Evolutionary conservation across 2,797 vertebrate species (phyloP).

Genomic region (Tiaroga cobitis): DNA sequence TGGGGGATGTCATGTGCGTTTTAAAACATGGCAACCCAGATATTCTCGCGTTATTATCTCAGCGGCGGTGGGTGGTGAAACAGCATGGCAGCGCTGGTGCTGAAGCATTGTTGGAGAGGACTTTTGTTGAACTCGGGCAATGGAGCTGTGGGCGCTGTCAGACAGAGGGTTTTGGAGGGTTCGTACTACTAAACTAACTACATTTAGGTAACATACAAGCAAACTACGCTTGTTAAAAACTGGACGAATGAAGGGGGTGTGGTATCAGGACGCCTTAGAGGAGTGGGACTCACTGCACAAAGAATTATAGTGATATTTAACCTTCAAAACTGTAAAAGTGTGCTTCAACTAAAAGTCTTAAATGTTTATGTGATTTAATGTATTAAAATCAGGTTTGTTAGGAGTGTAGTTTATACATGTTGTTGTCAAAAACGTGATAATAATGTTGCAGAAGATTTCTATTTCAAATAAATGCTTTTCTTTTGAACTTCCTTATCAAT

Average conservation of each 20-base stretch:
- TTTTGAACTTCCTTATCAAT: neutral
- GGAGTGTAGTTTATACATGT: neutral
- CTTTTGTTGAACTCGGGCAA: constrained; percentile 70
- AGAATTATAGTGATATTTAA: no score
- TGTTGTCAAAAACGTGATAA: neutral
- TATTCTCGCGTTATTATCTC: constrained; percentile 66
- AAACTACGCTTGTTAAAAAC: constrained; percentile 20
- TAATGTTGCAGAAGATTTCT: neutral
- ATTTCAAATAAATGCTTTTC: neutral
- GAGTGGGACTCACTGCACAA: neutral
- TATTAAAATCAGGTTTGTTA: neutral
- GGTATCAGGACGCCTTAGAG: constrained; percentile 49
- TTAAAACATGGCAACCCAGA: constrained; percentile 40
- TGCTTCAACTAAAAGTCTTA: neutral
- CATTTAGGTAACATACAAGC: neutral
- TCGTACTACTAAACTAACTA: constrained; percentile 38
- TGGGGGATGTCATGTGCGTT: neutral
- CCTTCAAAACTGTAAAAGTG: neutral
- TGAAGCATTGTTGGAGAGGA: constrained; percentile 76
- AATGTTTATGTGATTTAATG: neutral
- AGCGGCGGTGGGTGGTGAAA: constrained; percentile 57
- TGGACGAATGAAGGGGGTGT: constrained; percentile 68
- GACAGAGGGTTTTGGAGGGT: constrained; percentile 67
- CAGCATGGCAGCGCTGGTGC: constrained; percentile 78
- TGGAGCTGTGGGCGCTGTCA: constrained; percentile 63